phyloP scores from a whole-genome alignment of 2,797 vertebrate species.

The Notolabrus celidotus region DNA sequence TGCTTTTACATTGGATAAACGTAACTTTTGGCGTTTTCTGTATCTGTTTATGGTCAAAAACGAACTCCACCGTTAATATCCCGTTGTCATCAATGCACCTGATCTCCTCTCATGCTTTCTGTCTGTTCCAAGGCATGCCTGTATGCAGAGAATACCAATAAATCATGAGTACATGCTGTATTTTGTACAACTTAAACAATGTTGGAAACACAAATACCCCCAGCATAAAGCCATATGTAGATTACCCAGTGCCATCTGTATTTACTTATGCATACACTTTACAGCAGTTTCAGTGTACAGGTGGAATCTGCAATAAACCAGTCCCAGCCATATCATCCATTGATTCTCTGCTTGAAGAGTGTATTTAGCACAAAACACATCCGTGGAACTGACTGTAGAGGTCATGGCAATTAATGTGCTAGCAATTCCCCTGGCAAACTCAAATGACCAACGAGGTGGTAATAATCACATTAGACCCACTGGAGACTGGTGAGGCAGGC shows the following conservation, averaged over 20 bases:
- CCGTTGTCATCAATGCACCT: constrained; percentile 36
- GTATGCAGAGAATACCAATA: constrained; percentile 57
- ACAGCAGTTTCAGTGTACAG: constrained; percentile 13
- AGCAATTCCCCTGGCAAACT: constrained; percentile 63
- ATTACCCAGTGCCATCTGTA: constrained; percentile 35
- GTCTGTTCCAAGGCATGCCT: constrained; percentile 22
- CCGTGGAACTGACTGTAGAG: constrained; percentile 41
- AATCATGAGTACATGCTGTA: constrained; percentile 60
- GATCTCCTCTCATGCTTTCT: constrained; percentile 49
- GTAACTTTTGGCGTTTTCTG: constrained; percentile 22
- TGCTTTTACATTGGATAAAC: constrained; percentile 3
- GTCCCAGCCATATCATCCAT: constrained; percentile 18
- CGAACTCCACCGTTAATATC: not conserved
- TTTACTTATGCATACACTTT: constrained; percentile 36
- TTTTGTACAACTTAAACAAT: constrained; percentile 20
- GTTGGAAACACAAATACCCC: constrained; percentile 21
- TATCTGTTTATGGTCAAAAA: constrained; percentile 15
- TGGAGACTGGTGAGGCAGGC: constrained; percentile 47
- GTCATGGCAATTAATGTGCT: constrained; percentile 44
- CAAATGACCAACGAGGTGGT: constrained; percentile 64
- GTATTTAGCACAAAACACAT: constrained; percentile 50
- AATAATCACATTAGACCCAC: constrained; percentile 73
- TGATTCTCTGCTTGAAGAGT: constrained; percentile 31
- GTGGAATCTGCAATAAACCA: constrained; percentile 22
- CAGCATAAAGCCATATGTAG: constrained; percentile 16